phyloP scores from a whole-genome alignment of 2,113 vertebrate genomes.

The Oxyruncus cristatus region DNA sequence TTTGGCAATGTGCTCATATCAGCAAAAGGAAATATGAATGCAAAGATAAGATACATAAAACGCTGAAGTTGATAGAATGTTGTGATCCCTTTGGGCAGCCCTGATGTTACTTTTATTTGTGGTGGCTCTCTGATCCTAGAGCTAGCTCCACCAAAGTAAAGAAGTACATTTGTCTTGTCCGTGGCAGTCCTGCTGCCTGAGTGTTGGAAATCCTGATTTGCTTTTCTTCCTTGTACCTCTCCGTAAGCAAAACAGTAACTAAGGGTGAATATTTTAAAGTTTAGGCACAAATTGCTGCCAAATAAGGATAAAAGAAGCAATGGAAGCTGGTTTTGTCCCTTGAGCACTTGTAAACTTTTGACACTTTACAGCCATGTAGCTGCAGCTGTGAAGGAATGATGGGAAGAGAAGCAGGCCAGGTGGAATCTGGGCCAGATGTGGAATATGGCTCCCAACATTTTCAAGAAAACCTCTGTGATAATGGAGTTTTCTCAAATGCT shows the following conservation, averaged over 20 bases:
- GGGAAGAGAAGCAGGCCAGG: background rate
- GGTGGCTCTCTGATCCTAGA: background rate
- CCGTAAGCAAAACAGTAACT: background rate
- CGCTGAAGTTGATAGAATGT: background rate
- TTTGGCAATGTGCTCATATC: background rate
- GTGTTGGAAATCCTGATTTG: background rate
- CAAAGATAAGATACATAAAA: background rate
- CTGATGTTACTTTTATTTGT: background rate
- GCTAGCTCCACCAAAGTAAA: background rate
- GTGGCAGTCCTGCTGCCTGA: background rate
- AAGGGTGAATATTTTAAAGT: background rate
- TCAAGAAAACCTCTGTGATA: background rate
- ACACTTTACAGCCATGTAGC: background rate
- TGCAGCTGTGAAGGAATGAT: background rate
- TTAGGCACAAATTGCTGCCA: background rate
- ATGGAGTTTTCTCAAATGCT: background rate
- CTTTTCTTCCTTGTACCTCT: background rate
- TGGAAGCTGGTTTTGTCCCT: rapidly evolving
- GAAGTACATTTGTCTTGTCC: background rate
- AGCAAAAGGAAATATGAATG: background rate
- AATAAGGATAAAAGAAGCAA: background rate
- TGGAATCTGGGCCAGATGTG: background rate
- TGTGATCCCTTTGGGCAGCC: background rate
- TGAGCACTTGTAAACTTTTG: background rate
- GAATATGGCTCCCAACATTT: background rate